Evolutionary conservation across 2,888 invertebrate genomes (phyloP).

Genomic region (Archips crataeganus): DNA sequence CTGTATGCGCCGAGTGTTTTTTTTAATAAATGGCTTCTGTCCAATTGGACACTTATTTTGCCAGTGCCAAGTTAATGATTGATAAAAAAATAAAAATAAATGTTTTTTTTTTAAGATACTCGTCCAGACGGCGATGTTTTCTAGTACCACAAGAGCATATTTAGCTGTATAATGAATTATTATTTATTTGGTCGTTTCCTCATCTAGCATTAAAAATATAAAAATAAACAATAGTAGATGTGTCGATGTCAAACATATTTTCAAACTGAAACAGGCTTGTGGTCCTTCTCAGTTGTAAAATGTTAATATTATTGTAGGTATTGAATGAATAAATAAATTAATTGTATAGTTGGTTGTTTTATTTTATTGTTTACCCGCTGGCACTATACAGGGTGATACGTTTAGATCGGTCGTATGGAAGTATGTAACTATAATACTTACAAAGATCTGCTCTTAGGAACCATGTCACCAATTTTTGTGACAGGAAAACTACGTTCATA

Average conservation of each 20-base stretch:
- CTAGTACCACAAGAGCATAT: constrained; percentile 9
- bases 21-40: too few species aligned
- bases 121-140: neutral
- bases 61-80: too few species aligned
- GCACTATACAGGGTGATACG: neutral
- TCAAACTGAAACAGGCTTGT: neutral
- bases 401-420: too few species aligned
- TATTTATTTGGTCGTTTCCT: neutral
- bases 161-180: neutral
- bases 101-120: too few species aligned
- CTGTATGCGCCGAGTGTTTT: too few species aligned
- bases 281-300: constrained; percentile 7
- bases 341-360: constrained; percentile 6
- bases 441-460: too few species aligned
- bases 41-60: too few species aligned
- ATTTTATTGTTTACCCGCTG: neutral
- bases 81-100: neutral
- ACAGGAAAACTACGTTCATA: too few species aligned
- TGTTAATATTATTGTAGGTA: constrained; percentile 28
- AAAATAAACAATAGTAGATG: neutral
- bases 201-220: neutral
- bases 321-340: constrained; percentile 29
- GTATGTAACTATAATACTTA: too few species aligned
- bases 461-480: too few species aligned
- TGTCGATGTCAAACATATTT: neutral